Evolutionary conservation across 2,797 vertebrate species (phyloP), one percentile per base, ranked within the genome.

Genomic region (Cyprinella venusta): DNA sequence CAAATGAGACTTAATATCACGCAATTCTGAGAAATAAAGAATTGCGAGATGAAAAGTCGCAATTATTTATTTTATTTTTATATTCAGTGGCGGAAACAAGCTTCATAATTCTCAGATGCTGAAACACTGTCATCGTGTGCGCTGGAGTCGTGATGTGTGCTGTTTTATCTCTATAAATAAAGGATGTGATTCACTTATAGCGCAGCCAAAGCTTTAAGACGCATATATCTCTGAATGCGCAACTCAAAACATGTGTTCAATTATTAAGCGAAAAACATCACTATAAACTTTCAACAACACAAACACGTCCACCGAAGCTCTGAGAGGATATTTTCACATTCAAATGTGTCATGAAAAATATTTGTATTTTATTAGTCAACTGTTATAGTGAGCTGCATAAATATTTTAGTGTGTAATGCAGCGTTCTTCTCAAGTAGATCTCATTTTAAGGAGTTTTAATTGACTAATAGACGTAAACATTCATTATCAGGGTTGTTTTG

Each of bases 161-260:
- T 0, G 42, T 78, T 78, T 64, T 64, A 50, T 65, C 76, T 12
- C 64, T 42, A 79, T 79, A 42, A 79, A 79, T 79, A 79, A 79
- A 69, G 13, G 13, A 83, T 83, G n/a, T 10, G 21, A 1, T 76
- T 70, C 61, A 61, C 12, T 72, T 59, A 82, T 75, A 81, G 59
- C 16, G 45, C 42, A 1, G 21, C 64, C 50, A 6, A 50, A 64
- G 19, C 38, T 86, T 36, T 79, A 81, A 82, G n/a, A 42, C 38
- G 36, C 21, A 33, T 63, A 77, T 86, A 63, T 75, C 33, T 76
- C 26, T 61, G 4, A 52, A 42, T 10, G 54, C 7, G 70, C 77
- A 64, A 26, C 85, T 84, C 24, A 54, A 82, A 26, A 21, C 33
- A 10, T 83, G 45, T 48, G 8, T 59, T 83, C 24, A 77, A 77